Percentiles rank a stretch among this genome's conserved stretches.
These are phyloP conservation scores for Nannoperca australis DNA, from an alignment of 2,797 vertebrate species.

Conservation along the genomic window DNA sequence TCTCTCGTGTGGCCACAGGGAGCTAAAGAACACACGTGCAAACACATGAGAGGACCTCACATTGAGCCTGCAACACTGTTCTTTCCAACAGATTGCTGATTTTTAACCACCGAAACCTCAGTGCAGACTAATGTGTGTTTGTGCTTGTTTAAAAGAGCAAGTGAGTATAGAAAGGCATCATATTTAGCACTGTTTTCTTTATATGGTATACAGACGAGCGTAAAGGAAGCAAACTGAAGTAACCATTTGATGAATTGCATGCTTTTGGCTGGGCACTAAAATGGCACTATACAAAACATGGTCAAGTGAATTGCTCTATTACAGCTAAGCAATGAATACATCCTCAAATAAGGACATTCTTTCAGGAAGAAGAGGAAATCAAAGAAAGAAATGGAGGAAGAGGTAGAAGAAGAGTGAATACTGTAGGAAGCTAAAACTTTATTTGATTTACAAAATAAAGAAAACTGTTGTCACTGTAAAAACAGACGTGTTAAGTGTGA, in stretches of 20 bases:
- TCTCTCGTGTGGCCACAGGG: conserved; percentile 59
- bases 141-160: conserved; percentile 82
- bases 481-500: not conserved
- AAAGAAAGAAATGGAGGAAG: not conserved
- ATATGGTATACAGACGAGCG: conserved; percentile 49
- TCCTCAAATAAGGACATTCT: conserved; percentile 1
- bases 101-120: conserved; percentile 79
- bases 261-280: conserved; percentile 7
- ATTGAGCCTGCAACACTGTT: conserved; percentile 70
- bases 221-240: conserved; percentile 52
- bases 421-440: not conserved
- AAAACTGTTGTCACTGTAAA: conserved; percentile 4
- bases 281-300: conserved; percentile 12
- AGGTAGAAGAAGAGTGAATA: not conserved
- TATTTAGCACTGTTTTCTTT: conserved; percentile 65
- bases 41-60: conserved; percentile 80
- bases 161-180: conserved; percentile 69
- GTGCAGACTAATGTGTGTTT: conserved; percentile 75
- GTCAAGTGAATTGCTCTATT: conserved; percentile 18
- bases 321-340: not conserved
- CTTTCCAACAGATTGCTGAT: conserved; percentile 73
- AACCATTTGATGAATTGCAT: conserved; percentile 44
- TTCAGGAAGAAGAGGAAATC: not conserved
- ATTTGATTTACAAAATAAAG: not conserved
- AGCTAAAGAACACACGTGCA: conserved; percentile 63